Percentiles rank a stretch among this genome's conserved stretches.
Conservation (phyloP, 1,140 invertebrate genomes). For the Drosophila albomicans region DNA sequence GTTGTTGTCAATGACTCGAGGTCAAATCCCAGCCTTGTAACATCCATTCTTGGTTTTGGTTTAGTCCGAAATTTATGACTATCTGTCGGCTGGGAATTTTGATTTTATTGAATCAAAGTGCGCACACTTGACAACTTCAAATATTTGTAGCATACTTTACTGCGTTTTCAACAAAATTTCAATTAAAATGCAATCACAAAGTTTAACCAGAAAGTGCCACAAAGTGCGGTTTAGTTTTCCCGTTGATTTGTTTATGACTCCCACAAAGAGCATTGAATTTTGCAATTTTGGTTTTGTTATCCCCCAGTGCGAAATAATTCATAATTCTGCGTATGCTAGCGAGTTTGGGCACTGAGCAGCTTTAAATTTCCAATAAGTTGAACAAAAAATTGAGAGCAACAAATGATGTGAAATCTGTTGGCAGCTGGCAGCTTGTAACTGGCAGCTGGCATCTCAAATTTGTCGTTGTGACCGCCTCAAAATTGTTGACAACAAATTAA, state of each 20-base stretch:
- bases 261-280: conserved; percentile 4
- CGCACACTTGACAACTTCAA: not conserved
- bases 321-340: not conserved
- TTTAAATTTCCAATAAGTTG: conserved; percentile 4
- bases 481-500: conserved; percentile 68
- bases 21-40: conserved; percentile 40
- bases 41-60: conserved; percentile 16
- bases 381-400: not conserved
- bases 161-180: conserved; percentile 25
- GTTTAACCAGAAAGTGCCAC: not conserved
- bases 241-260: conserved; percentile 22
- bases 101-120: conserved; percentile 6
- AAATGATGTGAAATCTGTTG: conserved; percentile 1
- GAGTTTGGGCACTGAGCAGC: not conserved
- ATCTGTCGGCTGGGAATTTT: conserved; percentile 4
- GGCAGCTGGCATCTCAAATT: conserved; percentile 56
- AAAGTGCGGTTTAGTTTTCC: conserved; percentile 10
- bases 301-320: too few species aligned
- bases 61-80: conserved; percentile 34
- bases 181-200: conserved; percentile 38
- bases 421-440: conserved; percentile 38
- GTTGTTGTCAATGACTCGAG: conserved; percentile 49
- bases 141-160: conserved; percentile 33
- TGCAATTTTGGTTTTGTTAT: not conserved
- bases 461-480: conserved; percentile 25